A percentile compares a stretch with the other conserved stretches of the same genome.
These are phyloP conservation scores for Rhyacophila brunnea DNA, from an alignment of 1,140 invertebrate genomes.

Conservation along the genomic window DNA sequence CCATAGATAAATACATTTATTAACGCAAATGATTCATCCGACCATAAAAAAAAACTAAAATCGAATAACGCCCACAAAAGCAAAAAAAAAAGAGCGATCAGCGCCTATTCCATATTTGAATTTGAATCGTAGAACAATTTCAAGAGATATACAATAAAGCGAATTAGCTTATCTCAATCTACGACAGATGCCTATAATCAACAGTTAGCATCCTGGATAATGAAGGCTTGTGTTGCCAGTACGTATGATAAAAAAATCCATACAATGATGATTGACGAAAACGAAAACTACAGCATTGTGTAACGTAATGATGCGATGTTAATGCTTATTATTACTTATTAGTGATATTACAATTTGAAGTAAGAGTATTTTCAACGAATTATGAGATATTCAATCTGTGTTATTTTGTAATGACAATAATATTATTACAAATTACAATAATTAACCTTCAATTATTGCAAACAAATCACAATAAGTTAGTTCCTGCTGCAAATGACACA, in stretches of 20 bases:
- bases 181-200: background rate
- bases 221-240: background rate
- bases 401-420: too few species aligned
- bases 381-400: too few species aligned
- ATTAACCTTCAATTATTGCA: too few species aligned
- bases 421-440: too few species aligned
- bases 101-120: conserved; percentile 2
- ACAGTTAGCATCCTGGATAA: conserved; percentile 3
- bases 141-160: background rate
- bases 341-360: too few species aligned
- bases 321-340: too few species aligned
- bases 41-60: conserved; percentile 9
- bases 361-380: too few species aligned
- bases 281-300: background rate
- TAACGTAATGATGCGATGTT: too few species aligned
- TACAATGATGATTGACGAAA: conserved; percentile 1
- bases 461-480: too few species aligned
- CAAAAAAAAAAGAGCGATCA: conserved; percentile 8
- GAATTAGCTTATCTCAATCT: conserved; percentile 15
- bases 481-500: too few species aligned
- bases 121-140: background rate
- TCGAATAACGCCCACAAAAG: conserved; percentile 7
- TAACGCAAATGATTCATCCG: conserved; percentile 8
- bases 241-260: background rate
- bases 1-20: too few species aligned